Evolutionary conservation across 2,888 invertebrate species (phyloP).

Genomic region (Nasonia oneida): DNA sequence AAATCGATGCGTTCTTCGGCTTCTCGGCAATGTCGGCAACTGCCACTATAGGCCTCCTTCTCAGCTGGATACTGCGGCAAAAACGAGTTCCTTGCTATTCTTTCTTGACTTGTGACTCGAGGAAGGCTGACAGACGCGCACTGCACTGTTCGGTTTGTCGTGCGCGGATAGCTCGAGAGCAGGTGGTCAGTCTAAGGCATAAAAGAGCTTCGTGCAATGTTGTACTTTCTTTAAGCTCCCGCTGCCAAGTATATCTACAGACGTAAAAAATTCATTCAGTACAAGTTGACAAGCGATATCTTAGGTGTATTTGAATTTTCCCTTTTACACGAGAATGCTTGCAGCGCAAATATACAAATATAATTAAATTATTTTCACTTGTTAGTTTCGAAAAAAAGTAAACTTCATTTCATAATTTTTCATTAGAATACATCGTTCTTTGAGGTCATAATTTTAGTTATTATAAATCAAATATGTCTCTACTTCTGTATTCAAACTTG

Average conservation of each 20-base stretch:
- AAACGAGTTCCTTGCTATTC: constrained; percentile 52
- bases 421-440: constrained; percentile 34
- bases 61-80: constrained; percentile 18
- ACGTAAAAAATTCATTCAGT: background rate
- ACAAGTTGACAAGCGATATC: background rate
- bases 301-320: constrained; percentile 1
- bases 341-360: background rate
- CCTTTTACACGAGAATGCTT: background rate
- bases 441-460: background rate
- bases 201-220: constrained; percentile 1
- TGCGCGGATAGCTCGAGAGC: constrained; percentile 43
- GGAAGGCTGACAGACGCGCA: constrained; percentile 45
- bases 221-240: background rate
- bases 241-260: constrained; percentile 18
- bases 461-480: background rate
- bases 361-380: background rate
- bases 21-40: background rate
- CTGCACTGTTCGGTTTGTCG: constrained; percentile 45
- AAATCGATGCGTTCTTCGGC: constrained; percentile 66
- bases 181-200: constrained; percentile 42
- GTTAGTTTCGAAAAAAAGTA: background rate
- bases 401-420: constrained; percentile 1
- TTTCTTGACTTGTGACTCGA: constrained; percentile 12
- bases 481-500: constrained; percentile 56
- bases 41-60: background rate